Conservation (phyloP, 2,113 vertebrate genomes). For the Verasper variegatus region DNA sequence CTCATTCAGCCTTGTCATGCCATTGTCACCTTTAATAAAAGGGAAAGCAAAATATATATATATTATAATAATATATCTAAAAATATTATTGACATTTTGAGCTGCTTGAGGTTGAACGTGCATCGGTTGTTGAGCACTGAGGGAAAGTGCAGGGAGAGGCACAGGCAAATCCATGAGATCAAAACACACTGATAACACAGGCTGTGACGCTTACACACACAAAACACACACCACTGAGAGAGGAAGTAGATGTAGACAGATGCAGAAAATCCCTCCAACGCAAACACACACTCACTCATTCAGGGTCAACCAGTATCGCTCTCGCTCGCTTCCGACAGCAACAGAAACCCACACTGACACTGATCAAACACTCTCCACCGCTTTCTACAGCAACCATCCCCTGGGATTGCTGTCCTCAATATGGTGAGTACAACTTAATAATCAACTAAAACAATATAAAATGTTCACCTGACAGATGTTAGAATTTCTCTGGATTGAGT, state of each 20-base stretch:
- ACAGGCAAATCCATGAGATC: constrained; percentile 81
- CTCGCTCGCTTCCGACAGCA: constrained; percentile 21
- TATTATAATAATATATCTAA: too few species aligned
- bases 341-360: constrained; percentile 44
- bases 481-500: neutral
- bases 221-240: constrained; percentile 45
- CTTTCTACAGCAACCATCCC: neutral
- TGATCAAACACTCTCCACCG: constrained; percentile 37
- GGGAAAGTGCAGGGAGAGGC: constrained; percentile 59
- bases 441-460: too few species aligned
- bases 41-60: too few species aligned
- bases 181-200: constrained; percentile 69
- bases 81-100: neutral
- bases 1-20: too few species aligned
- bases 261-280: constrained; percentile 18
- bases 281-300: constrained; percentile 26
- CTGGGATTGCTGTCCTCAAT: constrained; percentile 16
- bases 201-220: constrained; percentile 41
- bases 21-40: too few species aligned
- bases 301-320: constrained; percentile 4
- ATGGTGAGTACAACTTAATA: constrained; percentile 80
- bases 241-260: constrained; percentile 76
- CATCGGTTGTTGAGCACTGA: constrained; percentile 6
- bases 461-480: neutral
- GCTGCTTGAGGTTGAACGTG: neutral